Evolutionary conservation across 1,140 invertebrate genomes (phyloP), one percentile per base, ranked within the genome.

Genomic region (Coelopa frigida): DNA sequence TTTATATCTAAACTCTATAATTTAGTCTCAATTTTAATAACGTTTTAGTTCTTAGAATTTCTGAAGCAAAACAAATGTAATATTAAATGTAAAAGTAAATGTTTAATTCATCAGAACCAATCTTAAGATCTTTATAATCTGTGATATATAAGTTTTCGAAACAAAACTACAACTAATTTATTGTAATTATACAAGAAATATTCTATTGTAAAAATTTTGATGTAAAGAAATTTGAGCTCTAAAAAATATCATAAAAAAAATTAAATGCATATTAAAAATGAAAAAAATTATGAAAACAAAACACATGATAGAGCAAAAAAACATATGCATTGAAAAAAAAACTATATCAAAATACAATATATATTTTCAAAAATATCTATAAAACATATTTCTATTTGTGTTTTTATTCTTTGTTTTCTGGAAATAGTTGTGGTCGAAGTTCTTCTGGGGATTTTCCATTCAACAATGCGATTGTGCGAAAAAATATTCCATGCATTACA

Each of bases 141-240:
- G 27, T 23, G 38, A 23, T 26, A 26, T 47, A 39, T 41, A 31
- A 39, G 35, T 46, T 37, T 35, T 32, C 14, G 17, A 40, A 24
- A 26, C 17, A 14, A 33, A 36, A 20, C 23, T 48, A 33, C 40
- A 48, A 33, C 33, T 48, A 35, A 48, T 43, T 48, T 48, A 41
- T 43, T 48, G 37, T 17, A 29, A 32, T n/a, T 46, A 29, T 37
- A 46, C 27, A n/a, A 32, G 24, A 24, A 41, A 47, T 41, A 38
- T 41, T 42, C 23, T 24, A 44, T 14, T 17, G 6, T 44, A 20
- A 20, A 20, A 40, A 14, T 15, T 31, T n/a, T n/a, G n/a, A 8
- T n/a, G 12, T 40, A 26, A 33, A 40, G 24, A 26, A 20, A 29
- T 42, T 15, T 42, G 23, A 42, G 29, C 36, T 33, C 12, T 26